Evolutionary conservation across 2,113 vertebrate genomes (phyloP).

Genomic region (Heterochromis multidens): DNA sequence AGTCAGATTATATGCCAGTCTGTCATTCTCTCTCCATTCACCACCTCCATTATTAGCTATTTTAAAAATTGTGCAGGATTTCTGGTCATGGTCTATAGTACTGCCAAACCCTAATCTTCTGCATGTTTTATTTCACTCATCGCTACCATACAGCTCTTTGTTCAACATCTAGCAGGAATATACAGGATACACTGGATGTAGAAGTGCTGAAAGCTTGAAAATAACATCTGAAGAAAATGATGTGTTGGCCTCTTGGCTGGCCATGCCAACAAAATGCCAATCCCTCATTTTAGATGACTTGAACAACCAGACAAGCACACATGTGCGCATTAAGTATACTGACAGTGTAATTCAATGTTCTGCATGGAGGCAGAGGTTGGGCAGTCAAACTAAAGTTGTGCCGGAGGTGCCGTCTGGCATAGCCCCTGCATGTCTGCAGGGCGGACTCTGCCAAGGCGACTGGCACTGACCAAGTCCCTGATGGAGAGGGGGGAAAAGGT

Average conservation of each 20-base stretch:
- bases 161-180: conserved; percentile 25
- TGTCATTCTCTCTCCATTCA: conserved; percentile 57
- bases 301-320: conserved; percentile 7
- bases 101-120: conserved; percentile 67
- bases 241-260: conserved; percentile 34
- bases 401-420: conserved; percentile 57
- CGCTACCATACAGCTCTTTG: conserved; percentile 41
- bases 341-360: conserved; percentile 24
- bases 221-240: conserved; percentile 50
- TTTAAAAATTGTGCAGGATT: conserved; percentile 48
- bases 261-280: conserved; percentile 45
- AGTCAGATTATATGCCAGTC: conserved; percentile 59
- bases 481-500: conserved; percentile 42
- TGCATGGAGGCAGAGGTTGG: conserved; percentile 46
- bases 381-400: conserved; percentile 43
- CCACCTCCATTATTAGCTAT: conserved; percentile 62
- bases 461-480: conserved; percentile 39
- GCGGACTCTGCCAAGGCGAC: conserved; percentile 48
- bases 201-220: conserved; percentile 48
- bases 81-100: conserved; percentile 24
- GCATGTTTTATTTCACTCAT: conserved; percentile 62
- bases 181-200: conserved; percentile 10
- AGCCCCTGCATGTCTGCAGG: conserved; percentile 33
- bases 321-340: conserved; percentile 7
- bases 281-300: conserved; percentile 18